A percentile compares a stretch with the other conserved stretches of the same genome.
These are phyloP conservation scores for Lepeophtheirus salmonis DNA, from an alignment of 1,140 invertebrate genomes.

Conservation along the genomic window DNA sequence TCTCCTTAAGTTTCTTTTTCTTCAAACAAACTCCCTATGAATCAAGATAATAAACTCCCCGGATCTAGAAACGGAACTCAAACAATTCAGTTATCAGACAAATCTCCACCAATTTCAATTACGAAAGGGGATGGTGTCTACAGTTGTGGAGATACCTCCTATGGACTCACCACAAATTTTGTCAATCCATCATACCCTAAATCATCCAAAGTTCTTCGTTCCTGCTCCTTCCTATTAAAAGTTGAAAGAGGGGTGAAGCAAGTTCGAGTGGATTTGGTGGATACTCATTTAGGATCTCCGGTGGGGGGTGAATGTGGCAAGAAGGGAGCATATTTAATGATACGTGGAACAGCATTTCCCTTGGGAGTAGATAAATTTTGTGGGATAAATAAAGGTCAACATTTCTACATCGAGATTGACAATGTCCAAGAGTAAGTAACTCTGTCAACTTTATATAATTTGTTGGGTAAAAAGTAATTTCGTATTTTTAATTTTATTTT, in stretches of 20 bases:
- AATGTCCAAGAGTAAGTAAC: background rate
- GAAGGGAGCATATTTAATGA: background rate
- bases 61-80: background rate
- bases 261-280: background rate
- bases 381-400: background rate
- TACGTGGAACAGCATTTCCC: background rate
- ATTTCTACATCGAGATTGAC: background rate
- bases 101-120: background rate
- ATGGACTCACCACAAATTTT: background rate
- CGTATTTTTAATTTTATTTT: no score
- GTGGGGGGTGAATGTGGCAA: background rate
- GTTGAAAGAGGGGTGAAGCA: background rate
- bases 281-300: background rate
- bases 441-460: no score
- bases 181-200: background rate
- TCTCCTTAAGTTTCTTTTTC: no score
- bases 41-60: background rate
- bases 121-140: background rate
- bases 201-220: background rate
- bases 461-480: no score
- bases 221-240: background rate
- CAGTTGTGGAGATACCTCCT: background rate
- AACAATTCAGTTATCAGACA: background rate
- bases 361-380: background rate
- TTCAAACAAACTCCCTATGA: background rate